These are phyloP conservation scores for Archips xylosteana DNA, from an alignment of 2,888 invertebrate species.

Conservation along the genomic window DNA sequence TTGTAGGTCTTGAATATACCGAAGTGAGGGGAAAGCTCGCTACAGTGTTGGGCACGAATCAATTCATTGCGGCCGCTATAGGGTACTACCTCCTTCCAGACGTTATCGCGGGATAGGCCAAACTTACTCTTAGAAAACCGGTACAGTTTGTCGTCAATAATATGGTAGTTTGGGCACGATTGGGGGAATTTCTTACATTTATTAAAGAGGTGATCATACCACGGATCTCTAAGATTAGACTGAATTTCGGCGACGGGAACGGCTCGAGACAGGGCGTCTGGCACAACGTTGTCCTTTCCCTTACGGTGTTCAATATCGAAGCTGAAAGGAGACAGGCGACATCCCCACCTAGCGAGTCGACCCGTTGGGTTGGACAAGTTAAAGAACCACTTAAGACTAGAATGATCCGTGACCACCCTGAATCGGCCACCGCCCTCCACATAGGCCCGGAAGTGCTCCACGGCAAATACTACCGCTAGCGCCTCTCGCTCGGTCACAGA, in stretches of 20 bases:
- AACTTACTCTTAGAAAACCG: background rate
- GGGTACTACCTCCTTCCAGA: background rate
- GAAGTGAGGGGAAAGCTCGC: no score
- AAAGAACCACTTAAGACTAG: conserved; percentile 16
- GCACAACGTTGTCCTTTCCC: background rate
- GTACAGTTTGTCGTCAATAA: background rate
- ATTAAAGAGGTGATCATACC: background rate
- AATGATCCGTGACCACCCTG: conserved; percentile 6
- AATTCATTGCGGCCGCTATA: no score
- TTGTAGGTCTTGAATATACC: no score
- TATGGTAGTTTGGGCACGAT: background rate
- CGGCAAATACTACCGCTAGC: conserved; percentile 5
- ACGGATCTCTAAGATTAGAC: background rate
- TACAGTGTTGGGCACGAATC: no score
- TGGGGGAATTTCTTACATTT: background rate
- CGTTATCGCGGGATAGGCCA: background rate
- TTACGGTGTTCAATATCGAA: background rate
- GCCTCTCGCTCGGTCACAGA: conserved; percentile 15
- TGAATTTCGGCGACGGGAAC: background rate
- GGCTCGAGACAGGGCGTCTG: background rate
- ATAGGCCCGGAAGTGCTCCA: conserved; percentile 10
- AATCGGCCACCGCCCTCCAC: background rate
- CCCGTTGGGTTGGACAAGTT: conserved; percentile 25
- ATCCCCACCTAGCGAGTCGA: conserved; percentile 34
- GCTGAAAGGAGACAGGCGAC: conserved; percentile 26